Conservation (phyloP, 2,797 vertebrate species). For the Diplodus sargus region DNA sequence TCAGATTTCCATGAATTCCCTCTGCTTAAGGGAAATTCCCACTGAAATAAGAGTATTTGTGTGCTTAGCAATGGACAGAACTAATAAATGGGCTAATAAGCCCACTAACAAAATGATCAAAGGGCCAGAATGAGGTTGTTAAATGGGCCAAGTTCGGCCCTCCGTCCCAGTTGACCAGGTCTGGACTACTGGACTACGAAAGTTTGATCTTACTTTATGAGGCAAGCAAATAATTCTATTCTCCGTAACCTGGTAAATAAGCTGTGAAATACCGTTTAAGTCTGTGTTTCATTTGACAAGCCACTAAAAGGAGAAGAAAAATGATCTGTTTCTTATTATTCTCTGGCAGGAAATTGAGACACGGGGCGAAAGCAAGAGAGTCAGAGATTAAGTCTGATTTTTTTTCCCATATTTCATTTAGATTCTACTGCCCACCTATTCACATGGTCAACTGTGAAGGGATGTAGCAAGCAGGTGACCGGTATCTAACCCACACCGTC, state of each 20-base stretch:
- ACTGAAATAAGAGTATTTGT: too few species aligned
- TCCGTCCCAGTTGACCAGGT: too few species aligned
- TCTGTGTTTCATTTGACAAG: neutral
- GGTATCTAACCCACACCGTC: neutral
- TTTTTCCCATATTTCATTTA: neutral
- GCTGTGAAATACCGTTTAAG: slow-evolving; percentile 6
- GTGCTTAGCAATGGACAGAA: too few species aligned
- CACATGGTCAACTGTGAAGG: neutral
- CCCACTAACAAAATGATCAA: too few species aligned
- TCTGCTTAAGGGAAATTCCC: too few species aligned
- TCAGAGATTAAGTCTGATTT: neutral
- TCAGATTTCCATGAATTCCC: too few species aligned
- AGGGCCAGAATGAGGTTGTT: too few species aligned
- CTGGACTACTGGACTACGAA: neutral
- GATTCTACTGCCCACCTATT: neutral
- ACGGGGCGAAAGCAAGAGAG: neutral
- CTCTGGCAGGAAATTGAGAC: neutral
- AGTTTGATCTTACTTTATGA: neutral
- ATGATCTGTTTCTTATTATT: neutral
- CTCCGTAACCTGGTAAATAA: neutral
- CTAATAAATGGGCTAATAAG: too few species aligned
- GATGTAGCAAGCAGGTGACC: neutral
- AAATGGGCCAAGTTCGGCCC: too few species aligned
- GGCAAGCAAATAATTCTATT: neutral
- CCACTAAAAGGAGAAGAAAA: neutral